phyloP scores from a whole-genome alignment of 2,113 vertebrate genomes.

The Camelus dromedarius region DNA sequence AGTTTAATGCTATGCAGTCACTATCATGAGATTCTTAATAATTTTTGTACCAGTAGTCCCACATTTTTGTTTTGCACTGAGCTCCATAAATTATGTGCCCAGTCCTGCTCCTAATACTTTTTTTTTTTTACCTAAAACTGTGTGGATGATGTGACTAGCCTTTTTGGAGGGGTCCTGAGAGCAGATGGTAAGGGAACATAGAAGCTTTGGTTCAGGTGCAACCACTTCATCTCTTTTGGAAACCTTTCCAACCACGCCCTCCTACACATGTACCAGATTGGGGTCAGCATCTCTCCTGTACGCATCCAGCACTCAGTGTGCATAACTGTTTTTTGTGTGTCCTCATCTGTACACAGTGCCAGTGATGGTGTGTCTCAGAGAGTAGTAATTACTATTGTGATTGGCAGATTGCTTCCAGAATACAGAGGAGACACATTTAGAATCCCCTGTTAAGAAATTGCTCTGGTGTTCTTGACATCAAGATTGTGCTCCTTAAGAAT shows the following conservation, averaged over 20 bases:
- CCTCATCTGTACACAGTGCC: not conserved
- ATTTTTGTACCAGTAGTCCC: not conserved
- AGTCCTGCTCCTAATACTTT: not conserved
- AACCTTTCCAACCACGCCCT: not conserved
- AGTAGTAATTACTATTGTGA: not conserved
- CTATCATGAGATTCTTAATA: not conserved
- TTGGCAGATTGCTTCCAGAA: not conserved
- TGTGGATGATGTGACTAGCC: not conserved
- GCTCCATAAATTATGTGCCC: not conserved
- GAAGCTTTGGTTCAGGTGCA: not conserved
- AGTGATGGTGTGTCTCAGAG: not conserved
- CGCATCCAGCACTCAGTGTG: not conserved
- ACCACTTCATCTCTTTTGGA: not conserved
- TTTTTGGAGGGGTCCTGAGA: not conserved
- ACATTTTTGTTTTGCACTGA: not conserved
- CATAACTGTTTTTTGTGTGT: not conserved
- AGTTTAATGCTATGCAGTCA: not conserved
- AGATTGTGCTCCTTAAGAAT: not conserved
- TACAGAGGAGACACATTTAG: not conserved
- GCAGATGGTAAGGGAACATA: not conserved
- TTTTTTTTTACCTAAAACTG: not conserved
- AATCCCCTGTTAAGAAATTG: not conserved
- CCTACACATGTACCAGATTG: rapidly evolving
- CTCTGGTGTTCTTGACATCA: not conserved
- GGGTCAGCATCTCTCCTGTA: not conserved